Percentiles rank a stretch among this genome's conserved stretches.
Evolutionary conservation across 1,140 invertebrate genomes (phyloP).

Genomic region (Trichonephila clavipes): DNA sequence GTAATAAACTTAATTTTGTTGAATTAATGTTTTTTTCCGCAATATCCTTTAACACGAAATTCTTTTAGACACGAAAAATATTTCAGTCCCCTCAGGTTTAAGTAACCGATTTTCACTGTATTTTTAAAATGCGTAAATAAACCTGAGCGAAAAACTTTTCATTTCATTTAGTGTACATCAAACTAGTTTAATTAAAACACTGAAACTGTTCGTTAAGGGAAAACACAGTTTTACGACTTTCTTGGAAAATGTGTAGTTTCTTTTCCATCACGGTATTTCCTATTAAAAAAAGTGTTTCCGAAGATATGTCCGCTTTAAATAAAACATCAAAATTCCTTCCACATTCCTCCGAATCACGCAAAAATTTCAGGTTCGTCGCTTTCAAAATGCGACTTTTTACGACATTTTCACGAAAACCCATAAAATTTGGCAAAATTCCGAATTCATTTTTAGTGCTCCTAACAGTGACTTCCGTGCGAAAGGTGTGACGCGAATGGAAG

Average conservation of each 20-base stretch:
- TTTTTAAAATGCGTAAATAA: no score
- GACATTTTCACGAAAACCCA: background rate
- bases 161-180: no score
- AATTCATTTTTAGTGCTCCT: constrained; percentile 23
- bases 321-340: constrained; percentile 26
- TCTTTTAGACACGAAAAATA: no score
- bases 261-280: background rate
- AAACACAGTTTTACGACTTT: background rate
- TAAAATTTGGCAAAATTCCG: constrained; percentile 46
- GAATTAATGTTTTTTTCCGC: no score
- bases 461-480: background rate
- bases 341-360: constrained; percentile 6
- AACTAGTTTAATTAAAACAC: no score
- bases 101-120: no score
- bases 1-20: no score
- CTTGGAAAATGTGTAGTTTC: background rate
- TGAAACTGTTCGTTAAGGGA: background rate
- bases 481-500: background rate
- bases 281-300: background rate
- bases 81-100: no score
- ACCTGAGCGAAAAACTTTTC: no score
- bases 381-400: constrained; percentile 12
- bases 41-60: no score
- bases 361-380: background rate
- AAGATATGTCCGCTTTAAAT: background rate